These are phyloP conservation scores for Synanthedon tipuliformis DNA, from an alignment of 2,888 invertebrate species.

Conservation along the genomic window DNA sequence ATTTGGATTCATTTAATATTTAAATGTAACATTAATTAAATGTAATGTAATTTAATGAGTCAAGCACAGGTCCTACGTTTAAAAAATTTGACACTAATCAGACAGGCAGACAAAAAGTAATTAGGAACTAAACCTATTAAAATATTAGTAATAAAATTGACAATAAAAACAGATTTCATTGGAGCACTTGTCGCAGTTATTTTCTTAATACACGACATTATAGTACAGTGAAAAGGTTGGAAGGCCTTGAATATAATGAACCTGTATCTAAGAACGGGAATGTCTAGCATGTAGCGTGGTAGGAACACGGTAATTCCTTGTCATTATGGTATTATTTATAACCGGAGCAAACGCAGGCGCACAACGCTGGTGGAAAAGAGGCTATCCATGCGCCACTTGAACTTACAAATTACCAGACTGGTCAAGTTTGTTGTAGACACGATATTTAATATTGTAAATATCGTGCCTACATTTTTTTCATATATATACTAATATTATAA, in stretches of 20 bases:
- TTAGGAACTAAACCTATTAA: too few relatives aligned
- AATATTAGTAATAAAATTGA: background rate
- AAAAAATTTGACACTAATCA: too few relatives aligned
- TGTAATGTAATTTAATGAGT: too few relatives aligned
- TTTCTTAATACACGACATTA: background rate
- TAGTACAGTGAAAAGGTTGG: constrained; percentile 28
- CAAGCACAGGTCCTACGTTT: too few relatives aligned
- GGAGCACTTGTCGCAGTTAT: background rate
- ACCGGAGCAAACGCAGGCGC: constrained; percentile 35
- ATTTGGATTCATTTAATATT: too few relatives aligned
- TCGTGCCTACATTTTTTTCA: too few relatives aligned
- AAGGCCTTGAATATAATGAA: constrained; percentile 39
- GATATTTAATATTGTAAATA: too few relatives aligned
- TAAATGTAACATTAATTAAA: too few relatives aligned
- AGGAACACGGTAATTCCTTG: constrained; percentile 61
- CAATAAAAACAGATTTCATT: background rate
- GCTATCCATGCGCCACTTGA: constrained; percentile 19
- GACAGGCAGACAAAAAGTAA: too few relatives aligned
- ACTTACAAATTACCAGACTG: background rate
- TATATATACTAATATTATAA: too few relatives aligned
- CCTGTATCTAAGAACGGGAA: constrained; percentile 39
- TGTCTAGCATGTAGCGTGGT: constrained; percentile 30
- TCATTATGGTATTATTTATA: constrained; percentile 68
- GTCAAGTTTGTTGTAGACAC: background rate
- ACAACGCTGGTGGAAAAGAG: constrained; percentile 18